Conservation (phyloP, 2,888 invertebrate genomes). For the Capitulum mitella region DNA sequence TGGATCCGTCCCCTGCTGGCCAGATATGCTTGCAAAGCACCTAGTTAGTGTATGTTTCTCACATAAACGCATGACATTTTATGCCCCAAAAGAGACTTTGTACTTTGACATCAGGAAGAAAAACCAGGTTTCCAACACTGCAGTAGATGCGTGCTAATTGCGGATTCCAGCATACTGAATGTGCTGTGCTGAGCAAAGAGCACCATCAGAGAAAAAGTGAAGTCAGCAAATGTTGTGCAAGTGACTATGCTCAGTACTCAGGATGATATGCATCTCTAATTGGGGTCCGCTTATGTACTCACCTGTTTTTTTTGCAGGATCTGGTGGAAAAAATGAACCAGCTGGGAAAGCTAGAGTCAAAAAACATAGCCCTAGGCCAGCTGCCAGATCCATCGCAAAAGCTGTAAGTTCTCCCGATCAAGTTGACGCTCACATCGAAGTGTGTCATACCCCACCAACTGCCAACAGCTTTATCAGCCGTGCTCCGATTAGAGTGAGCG, state of each 20-base stretch:
- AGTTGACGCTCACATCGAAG: too few species aligned
- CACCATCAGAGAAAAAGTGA: too few species aligned
- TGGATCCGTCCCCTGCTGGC: too few species aligned
- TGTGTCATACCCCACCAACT: too few species aligned
- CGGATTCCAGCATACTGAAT: not conserved
- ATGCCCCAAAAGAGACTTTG: too few species aligned
- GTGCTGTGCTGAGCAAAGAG: not conserved
- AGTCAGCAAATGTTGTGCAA: conserved; percentile 34
- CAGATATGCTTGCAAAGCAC: too few species aligned
- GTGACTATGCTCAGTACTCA: not conserved
- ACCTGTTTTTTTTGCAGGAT: conserved; percentile 48
- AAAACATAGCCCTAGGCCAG: conserved; percentile 56
- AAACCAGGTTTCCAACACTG: too few species aligned
- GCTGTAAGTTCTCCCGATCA: conserved; percentile 51
- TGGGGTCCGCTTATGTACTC: not conserved
- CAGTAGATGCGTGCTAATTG: not conserved
- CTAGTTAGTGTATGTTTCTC: too few species aligned
- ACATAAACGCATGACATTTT: too few species aligned
- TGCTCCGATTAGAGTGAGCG: too few species aligned
- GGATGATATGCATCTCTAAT: not conserved
- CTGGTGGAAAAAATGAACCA: conserved; percentile 60
- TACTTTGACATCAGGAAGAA: too few species aligned
- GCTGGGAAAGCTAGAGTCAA: conserved; percentile 62
- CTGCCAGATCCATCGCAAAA: conserved; percentile 52
- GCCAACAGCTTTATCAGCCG: too few species aligned